Evolutionary conservation across 2,113 vertebrate genomes (phyloP).

Genomic region (Condylura cristata): DNA sequence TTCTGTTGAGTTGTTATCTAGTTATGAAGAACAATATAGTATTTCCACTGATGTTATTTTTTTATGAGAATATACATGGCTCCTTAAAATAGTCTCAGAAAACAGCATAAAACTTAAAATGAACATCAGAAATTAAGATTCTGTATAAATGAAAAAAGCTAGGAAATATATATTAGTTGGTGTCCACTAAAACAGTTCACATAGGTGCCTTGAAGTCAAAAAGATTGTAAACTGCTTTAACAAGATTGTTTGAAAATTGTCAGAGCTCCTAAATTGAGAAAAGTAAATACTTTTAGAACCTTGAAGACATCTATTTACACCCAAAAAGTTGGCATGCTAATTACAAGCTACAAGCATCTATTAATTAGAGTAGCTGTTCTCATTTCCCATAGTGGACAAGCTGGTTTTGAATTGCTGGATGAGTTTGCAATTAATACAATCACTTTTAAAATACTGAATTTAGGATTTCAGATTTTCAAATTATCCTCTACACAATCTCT

Average conservation of each 20-base stretch:
- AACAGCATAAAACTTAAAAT: not conserved
- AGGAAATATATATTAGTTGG: conserved; percentile 45
- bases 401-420: conserved; percentile 44
- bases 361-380: conserved; percentile 70
- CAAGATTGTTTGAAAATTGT: conserved; percentile 20
- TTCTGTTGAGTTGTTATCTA: not conserved
- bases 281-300: conserved; percentile 48
- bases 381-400: conserved; percentile 10
- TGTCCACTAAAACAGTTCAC: not conserved
- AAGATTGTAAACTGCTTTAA: conserved; percentile 43
- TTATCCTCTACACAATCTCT: not conserved
- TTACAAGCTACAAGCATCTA: conserved; percentile 55
- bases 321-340: conserved; percentile 52
- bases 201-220: conserved; percentile 33
- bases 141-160: conserved; percentile 12
- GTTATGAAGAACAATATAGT: not conserved
- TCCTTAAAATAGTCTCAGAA: not conserved
- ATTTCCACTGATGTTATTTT: not conserved
- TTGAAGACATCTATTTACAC: conserved; percentile 45
- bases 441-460: conserved; percentile 47
- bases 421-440: conserved; percentile 22
- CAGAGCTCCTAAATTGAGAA: conserved; percentile 14
- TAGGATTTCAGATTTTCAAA: conserved; percentile 1
- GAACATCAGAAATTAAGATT: conserved; percentile 22
- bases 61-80: not conserved